Conservation (phyloP, 2,888 invertebrate genomes). For the Belgica antarctica region DNA sequence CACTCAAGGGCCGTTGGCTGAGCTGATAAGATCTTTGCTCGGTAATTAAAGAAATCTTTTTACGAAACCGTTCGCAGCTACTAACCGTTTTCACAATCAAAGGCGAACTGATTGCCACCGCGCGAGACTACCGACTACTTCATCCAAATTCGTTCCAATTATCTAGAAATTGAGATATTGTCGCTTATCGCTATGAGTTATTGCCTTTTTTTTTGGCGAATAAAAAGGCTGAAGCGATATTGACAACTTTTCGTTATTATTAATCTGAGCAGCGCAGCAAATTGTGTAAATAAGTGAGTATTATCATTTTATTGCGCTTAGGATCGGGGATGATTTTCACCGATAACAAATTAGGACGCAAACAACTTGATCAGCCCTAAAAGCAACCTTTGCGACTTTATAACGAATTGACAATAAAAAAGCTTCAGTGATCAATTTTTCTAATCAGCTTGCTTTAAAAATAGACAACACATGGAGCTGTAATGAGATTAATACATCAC, state of each 20-base stretch:
- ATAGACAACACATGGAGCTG: conserved; percentile 4
- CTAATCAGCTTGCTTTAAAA: conserved; percentile 8
- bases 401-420: conserved; percentile 21
- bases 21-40: neutral
- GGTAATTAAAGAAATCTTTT: conserved; percentile 14
- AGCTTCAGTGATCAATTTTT: conserved; percentile 14
- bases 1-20: neutral
- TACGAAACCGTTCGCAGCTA: neutral
- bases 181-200: conserved; percentile 38
- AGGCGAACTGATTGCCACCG: conserved; percentile 26
- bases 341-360: no score
- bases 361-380: no score
- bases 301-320: neutral
- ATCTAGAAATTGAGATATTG: conserved; percentile 42
- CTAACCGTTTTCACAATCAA: conserved; percentile 38
- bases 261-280: conserved; percentile 3
- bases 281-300: conserved; percentile 18
- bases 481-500: neutral
- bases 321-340: neutral
- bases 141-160: conserved; percentile 42
- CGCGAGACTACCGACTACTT: conserved; percentile 19
- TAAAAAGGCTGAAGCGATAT: conserved; percentile 21
- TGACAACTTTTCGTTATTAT: conserved; percentile 30
- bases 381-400: neutral
- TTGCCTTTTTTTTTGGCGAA: conserved; percentile 34